phyloP scores from a whole-genome alignment of 2,113 vertebrate species.

The Sinocyclocheilus anshuiensis region DNA sequence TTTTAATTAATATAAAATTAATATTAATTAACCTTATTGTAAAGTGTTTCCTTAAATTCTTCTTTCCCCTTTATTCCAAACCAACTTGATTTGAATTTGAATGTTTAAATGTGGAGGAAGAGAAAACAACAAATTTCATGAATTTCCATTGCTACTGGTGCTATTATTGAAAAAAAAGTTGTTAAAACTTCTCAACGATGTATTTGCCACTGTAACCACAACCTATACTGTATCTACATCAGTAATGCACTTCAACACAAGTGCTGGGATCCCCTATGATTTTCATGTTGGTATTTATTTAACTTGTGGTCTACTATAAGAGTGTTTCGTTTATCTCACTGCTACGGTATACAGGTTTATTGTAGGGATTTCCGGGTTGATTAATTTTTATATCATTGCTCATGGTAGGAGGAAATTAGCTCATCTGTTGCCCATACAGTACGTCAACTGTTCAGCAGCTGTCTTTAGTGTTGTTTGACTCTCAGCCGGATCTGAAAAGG shows the following conservation, averaged over 20 bases:
- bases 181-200: neutral
- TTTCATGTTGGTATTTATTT: neutral
- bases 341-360: neutral
- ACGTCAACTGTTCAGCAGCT: neutral
- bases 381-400: neutral
- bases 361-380: slow-evolving; percentile 9
- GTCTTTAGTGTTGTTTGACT: neutral
- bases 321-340: neutral
- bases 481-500: neutral
- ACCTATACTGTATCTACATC: neutral
- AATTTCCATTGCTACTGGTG: neutral
- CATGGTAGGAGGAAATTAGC: neutral
- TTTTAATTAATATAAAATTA: no score
- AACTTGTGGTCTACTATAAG: neutral
- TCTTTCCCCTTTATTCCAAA: neutral
- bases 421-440: neutral
- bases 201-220: neutral
- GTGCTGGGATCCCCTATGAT: neutral
- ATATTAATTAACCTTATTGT: no score
- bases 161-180: neutral
- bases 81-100: neutral
- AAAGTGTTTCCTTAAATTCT: no score
- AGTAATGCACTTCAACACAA: neutral
- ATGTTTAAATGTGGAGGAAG: neutral
- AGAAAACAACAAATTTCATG: neutral